Base-by-base conservation (phyloP, 2,113 vertebrate species). In the Psittacara wagleri region DNA sequence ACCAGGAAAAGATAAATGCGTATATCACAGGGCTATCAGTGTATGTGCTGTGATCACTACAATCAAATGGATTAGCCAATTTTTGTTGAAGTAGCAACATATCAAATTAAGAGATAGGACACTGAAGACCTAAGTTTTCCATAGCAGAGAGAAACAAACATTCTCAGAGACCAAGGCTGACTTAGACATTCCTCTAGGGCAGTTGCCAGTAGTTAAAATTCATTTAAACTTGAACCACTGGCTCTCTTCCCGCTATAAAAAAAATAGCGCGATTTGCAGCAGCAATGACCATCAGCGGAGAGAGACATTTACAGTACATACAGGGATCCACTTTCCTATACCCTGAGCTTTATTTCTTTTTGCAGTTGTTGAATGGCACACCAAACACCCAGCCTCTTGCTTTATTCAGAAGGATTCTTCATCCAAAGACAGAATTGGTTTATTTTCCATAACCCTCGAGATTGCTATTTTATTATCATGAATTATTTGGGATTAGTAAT, bases 281-380 rank as follows among this genome's bases (percentile, higher is more conserved):
- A 27, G 85, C 69, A 86, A n/a, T 84, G 86, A 92, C 70, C 73
- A 68, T 72, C 59, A 51, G 29, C 67, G 61, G 51, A 83, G 35
- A 86, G n/a, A 87, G 68, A 88, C 29, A 67, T 51, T 69, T 92
- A 61, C 90, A 96, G 94, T 81, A 78, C 69, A 86, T 48, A 81
- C 31, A 62, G 43, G 37, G 37, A 46, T 91, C 78, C 63, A 79
- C 51, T 94, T 92, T 72, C 39, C 46, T 80, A n/a, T 31, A 63
- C 15, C 43, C 51, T 57, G 39, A 88, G 31, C 46, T 76, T 73
- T 81, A 85, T 51, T 91, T 64, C 35, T 54, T 88, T 83, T 79
- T 92, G 39, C 69, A 76, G 6, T 43, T 49, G 68, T 29, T 92
- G 85, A 66, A 95, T 87, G 31, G 13, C 59, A 86, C 33, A 82